Conservation (phyloP, 2,888 invertebrate genomes). For the Mesorhabditis spiculigera region DNA sequence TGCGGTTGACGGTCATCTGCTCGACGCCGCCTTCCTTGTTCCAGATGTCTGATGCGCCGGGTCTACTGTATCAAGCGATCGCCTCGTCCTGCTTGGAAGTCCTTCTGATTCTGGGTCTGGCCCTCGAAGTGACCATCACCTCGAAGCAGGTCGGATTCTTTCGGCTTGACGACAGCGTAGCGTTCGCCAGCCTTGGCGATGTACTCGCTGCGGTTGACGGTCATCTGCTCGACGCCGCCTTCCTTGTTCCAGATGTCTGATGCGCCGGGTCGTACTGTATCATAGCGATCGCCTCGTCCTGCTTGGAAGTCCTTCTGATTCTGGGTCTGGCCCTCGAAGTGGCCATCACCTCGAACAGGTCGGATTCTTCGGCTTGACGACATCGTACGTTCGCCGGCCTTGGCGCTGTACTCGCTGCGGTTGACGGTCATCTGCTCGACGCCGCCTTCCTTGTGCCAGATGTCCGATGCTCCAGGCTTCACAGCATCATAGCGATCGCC, state of each 20-base stretch:
- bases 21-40: too few relatives aligned
- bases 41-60: too few relatives aligned
- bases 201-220: neutral
- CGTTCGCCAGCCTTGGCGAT: neutral
- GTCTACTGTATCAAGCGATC: too few relatives aligned
- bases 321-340: neutral
- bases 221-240: neutral
- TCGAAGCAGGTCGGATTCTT: too few relatives aligned
- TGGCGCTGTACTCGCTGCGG: conserved; percentile 7
- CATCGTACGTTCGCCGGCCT: conserved; percentile 16
- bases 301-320: neutral
- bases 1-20: too few relatives aligned
- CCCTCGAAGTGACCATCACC: too few relatives aligned
- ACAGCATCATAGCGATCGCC: conserved; percentile 29
- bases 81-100: too few relatives aligned
- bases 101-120: too few relatives aligned
- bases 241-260: neutral
- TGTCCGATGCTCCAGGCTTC: conserved; percentile 10
- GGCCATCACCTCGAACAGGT: neutral
- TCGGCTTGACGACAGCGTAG: neutral
- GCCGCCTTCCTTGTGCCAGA: neutral
- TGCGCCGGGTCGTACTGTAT: neutral
- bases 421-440: conserved; percentile 6
- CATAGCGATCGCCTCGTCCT: neutral
- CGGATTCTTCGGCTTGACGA: conserved; percentile 8